Percentiles rank a stretch among this genome's conserved stretches.
phyloP scores from a whole-genome alignment of 2,888 invertebrate genomes.

The Hemicrepidius hirtus region DNA sequence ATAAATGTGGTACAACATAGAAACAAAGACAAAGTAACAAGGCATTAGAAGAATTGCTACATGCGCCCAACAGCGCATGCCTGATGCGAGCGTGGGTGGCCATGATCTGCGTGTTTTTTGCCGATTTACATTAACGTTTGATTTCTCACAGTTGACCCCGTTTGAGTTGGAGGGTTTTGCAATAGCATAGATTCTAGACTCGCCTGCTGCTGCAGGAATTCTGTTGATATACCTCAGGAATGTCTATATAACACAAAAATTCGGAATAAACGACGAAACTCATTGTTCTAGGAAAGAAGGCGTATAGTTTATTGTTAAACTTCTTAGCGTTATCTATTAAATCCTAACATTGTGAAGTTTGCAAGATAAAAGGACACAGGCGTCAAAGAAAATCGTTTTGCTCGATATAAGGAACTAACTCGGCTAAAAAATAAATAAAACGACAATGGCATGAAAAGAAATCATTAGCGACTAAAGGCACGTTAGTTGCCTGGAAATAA shows the following conservation, averaged over 20 bases:
- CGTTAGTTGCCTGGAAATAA: constrained; percentile 29
- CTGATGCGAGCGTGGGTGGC: constrained; percentile 64
- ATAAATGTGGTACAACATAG: constrained; percentile 19
- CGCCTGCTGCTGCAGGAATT: constrained; percentile 51
- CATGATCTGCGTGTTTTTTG: constrained; percentile 62
- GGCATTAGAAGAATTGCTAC: constrained; percentile 52
- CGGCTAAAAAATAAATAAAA: background rate
- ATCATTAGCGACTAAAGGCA: constrained; percentile 27
- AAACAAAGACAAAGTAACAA: constrained; percentile 43
- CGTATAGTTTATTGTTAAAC: constrained; percentile 47
- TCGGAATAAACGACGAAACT: constrained; percentile 44
- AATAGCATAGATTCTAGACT: constrained; percentile 57
- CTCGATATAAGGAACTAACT: background rate
- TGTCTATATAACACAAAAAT: constrained; percentile 46
- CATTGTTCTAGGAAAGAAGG: constrained; percentile 48
- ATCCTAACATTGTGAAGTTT: background rate
- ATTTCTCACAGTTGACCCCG: constrained; percentile 68
- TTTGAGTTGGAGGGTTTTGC: constrained; percentile 67
- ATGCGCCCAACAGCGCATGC: constrained; percentile 45
- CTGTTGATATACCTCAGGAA: constrained; percentile 56
- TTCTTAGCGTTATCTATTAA: constrained; percentile 30
- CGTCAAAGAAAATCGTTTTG: background rate
- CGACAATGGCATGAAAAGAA: constrained; percentile 33
- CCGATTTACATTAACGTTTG: constrained; percentile 66
- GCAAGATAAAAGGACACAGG: background rate